Evolutionary conservation across 2,113 vertebrate genomes (phyloP).

Genomic region (Mungos mungo): DNA sequence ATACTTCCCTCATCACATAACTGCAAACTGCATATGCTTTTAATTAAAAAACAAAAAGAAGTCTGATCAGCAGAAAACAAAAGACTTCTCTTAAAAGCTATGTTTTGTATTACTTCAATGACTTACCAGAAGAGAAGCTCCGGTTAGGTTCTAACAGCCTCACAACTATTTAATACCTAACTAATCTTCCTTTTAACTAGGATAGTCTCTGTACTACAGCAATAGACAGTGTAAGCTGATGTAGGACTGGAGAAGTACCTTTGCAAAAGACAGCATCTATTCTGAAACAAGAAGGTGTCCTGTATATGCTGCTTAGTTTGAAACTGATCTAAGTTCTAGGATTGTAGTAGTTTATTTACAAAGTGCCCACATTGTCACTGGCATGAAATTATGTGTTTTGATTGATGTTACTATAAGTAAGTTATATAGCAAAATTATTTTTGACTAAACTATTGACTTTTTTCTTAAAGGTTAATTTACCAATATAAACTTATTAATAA

Average conservation of each 20-base stretch:
- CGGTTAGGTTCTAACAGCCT: background rate
- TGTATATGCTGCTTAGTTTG: background rate
- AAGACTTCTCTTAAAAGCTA: background rate
- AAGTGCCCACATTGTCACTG: background rate
- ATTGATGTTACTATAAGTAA: background rate
- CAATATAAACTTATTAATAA: background rate
- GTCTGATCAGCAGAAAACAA: too few relatives aligned
- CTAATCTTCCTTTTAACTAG: background rate
- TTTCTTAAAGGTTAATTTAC: conserved; percentile 20
- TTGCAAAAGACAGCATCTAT: background rate
- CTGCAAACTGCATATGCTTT: too few relatives aligned
- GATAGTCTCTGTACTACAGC: background rate
- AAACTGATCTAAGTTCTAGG: background rate
- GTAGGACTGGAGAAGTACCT: background rate
- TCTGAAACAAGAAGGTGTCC: background rate
- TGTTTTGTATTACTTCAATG: background rate
- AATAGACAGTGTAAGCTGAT: background rate
- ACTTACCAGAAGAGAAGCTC: background rate
- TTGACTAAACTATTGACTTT: background rate
- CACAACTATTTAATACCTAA: background rate
- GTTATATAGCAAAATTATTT: background rate
- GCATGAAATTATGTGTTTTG: background rate
- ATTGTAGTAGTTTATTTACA: background rate
- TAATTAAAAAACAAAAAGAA: too few relatives aligned
- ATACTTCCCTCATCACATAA: too few relatives aligned